Percentiles rank a stretch among this genome's conserved stretches.
Evolutionary conservation across 64 coral and sea anemone species (phyloP).

Genomic region (Astreopora myriophthalma): DNA sequence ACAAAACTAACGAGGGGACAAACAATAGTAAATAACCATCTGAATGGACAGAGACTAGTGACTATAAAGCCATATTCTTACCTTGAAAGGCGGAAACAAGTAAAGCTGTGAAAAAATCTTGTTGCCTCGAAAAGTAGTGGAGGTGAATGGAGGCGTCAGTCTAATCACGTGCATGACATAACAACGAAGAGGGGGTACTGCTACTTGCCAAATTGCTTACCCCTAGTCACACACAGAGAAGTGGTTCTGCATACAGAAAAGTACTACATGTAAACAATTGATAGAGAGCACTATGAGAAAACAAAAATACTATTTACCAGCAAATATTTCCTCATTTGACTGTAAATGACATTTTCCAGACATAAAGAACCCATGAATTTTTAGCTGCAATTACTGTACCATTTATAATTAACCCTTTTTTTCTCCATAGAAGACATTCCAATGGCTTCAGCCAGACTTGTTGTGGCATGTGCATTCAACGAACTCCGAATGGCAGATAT

Average conservation of each 20-base stretch:
- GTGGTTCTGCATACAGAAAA: not conserved
- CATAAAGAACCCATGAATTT: not conserved
- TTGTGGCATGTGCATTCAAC: constrained; percentile 8
- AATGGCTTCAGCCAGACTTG: not conserved
- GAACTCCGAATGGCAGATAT: not conserved
- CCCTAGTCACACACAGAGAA: not conserved
- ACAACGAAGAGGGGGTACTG: not conserved
- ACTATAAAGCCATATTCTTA: not conserved
- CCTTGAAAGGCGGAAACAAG: not conserved
- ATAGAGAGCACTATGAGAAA: too few relatives aligned
- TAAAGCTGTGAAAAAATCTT: not conserved
- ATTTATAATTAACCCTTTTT: not conserved
- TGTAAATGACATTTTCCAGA: too few relatives aligned
- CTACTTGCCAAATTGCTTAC: not conserved
- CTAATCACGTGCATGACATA: not conserved
- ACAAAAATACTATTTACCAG: too few relatives aligned
- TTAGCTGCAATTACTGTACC: not conserved
- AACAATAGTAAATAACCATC: not conserved
- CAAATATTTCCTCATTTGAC: too few relatives aligned
- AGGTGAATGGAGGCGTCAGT: not conserved
- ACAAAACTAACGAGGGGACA: not conserved
- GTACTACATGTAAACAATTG: not conserved
- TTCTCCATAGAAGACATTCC: not conserved
- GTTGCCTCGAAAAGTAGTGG: not conserved
- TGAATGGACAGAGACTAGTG: not conserved